These are phyloP conservation scores for Aspidiotus rigidus DNA, from an alignment of 2,888 invertebrate species.

Conservation along the genomic window DNA sequence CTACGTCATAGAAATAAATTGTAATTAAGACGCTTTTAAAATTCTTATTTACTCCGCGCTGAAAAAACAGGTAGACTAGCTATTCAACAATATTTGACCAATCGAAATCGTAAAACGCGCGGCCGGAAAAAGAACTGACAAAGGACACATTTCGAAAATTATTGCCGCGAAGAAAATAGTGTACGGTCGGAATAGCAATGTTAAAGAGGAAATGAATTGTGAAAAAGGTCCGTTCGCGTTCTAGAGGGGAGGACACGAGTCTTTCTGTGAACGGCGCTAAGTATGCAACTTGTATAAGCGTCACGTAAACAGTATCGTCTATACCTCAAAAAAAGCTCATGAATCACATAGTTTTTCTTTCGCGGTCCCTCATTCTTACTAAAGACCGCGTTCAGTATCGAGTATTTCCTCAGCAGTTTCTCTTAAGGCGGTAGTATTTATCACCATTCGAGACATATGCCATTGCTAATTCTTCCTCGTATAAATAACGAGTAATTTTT, in stretches of 20 bases:
- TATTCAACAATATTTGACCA: too few relatives aligned
- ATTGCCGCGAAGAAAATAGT: slow-evolving; percentile 24
- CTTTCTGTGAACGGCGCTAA: slow-evolving; percentile 19
- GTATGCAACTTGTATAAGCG: slow-evolving; percentile 32
- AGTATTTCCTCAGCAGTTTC: slow-evolving; percentile 9
- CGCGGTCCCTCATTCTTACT: slow-evolving; percentile 7
- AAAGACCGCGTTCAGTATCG: neutral
- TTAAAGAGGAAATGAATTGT: slow-evolving; percentile 26
- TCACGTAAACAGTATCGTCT: slow-evolving; percentile 32
- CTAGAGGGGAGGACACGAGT: slow-evolving; percentile 28
- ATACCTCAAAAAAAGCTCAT: slow-evolving; percentile 30
- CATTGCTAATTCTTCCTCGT: slow-evolving; percentile 30
- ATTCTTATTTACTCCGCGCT: too few relatives aligned
- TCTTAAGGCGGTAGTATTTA: slow-evolving; percentile 28
- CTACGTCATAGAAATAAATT: too few relatives aligned
- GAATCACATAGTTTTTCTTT: slow-evolving; percentile 21
- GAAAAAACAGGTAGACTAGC: too few relatives aligned
- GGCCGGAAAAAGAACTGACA: slow-evolving; percentile 9
- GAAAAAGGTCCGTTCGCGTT: slow-evolving; percentile 27
- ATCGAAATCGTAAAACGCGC: neutral
- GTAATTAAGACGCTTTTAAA: too few relatives aligned
- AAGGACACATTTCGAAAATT: slow-evolving; percentile 25
- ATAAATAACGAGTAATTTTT: slow-evolving; percentile 31
- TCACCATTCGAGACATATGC: slow-evolving; percentile 31
- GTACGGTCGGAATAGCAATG: slow-evolving; percentile 28